Evolutionary conservation across 2,113 vertebrate species (phyloP), one percentile per base, ranked within the genome.

Genomic region (Chascanopsetta lugubris): DNA sequence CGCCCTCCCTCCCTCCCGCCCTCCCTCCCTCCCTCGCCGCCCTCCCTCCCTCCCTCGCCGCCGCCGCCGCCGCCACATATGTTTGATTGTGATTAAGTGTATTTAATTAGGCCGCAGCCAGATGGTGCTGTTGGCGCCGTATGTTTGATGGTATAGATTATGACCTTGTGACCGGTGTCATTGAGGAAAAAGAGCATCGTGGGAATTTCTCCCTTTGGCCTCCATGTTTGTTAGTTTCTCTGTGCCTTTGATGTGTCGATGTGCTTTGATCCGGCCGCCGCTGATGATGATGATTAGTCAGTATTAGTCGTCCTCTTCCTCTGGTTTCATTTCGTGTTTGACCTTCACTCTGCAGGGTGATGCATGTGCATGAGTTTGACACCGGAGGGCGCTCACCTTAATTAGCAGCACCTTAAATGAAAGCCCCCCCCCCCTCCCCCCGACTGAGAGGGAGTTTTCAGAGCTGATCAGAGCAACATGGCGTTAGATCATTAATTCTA

Each of bases 91-190:
- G 77, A 86, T 89, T 59, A 79, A 79, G 49, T 72, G 72, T 59
- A 72, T 86, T 82, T 83, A 79, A 86, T 87, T 80, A 75, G 45
- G 59, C 69, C 1, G 17, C 34, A n/a, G 60, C 70, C 85, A 85
- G 84, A 86, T 86, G 82, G 84, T 69, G 36, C 59, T 57, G 49
- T 34, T 51, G 70, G 56, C 1, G 61, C 64, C 66, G 61, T 56
- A 65, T 78, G 72, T 71, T 75, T 81, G 29, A 71, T 65, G 24
- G 69, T 72, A 29, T 24, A 50, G 51, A 66, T 75, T 69, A 57
- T 62, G 62, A 69, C 43, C 72, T 60, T 56, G 32, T 51, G 48
- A 43, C 49, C 6, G 38, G 34, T 40, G 27, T 61, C 26, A 21
- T 1, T 29, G 26, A 43, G 45, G 12, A 47, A 38, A 47, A 38